These are phyloP conservation scores for Ptilorrhoa leucosticta DNA, from an alignment of 2,113 vertebrate species.

Conservation along the genomic window DNA sequence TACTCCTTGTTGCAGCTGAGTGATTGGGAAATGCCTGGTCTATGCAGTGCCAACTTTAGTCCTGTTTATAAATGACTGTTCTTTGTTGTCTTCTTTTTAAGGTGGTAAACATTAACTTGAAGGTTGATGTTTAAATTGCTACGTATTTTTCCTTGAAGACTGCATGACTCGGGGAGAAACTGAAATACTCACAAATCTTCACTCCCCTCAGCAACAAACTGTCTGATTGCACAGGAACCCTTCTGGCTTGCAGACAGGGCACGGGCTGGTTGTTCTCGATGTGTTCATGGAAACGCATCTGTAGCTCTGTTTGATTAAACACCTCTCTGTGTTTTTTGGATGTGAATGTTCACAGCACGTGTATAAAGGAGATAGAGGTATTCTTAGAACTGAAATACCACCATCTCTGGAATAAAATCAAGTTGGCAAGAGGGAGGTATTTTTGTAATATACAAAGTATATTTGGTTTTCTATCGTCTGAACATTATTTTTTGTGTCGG, in stretches of 20 bases:
- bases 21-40: neutral
- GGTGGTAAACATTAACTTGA: neutral
- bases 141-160: neutral
- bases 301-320: neutral
- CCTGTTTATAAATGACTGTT: neutral
- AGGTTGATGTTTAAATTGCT: neutral
- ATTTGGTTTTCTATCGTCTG: neutral
- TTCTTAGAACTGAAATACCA: neutral
- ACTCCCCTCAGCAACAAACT: neutral
- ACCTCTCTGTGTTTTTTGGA: neutral
- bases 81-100: neutral
- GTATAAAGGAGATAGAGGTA: neutral
- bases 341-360: neutral
- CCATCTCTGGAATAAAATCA: neutral
- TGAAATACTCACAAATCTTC: neutral
- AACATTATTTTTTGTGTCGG: neutral
- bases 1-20: neutral
- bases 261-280: rapidly evolving
- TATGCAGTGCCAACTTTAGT: neutral
- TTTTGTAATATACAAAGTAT: neutral
- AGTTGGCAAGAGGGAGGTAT: neutral
- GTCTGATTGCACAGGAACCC: neutral
- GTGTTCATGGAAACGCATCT: neutral
- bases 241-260: neutral
- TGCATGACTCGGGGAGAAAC: neutral